Evolutionary conservation across 2,113 vertebrate genomes (phyloP).

Genomic region (Megalops atlanticus): DNA sequence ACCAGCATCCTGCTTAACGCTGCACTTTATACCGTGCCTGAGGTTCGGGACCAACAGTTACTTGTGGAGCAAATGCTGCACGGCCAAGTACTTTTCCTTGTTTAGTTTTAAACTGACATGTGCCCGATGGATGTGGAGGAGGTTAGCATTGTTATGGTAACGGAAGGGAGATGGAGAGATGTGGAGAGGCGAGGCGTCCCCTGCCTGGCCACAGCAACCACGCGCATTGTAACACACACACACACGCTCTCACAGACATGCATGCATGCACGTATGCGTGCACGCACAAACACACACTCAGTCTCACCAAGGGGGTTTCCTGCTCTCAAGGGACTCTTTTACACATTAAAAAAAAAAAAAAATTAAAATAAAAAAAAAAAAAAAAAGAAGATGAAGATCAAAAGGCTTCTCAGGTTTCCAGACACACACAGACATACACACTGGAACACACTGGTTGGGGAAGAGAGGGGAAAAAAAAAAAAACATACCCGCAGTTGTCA

Average conservation of each 20-base stretch:
- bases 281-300: conserved; percentile 17
- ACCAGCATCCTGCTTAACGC: neutral
- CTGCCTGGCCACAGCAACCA: conserved; percentile 32
- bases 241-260: neutral
- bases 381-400: conserved; percentile 23
- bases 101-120: neutral
- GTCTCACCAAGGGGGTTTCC: neutral
- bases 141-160: neutral
- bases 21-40: neutral
- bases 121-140: neutral
- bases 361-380: neutral
- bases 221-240: conserved; percentile 37
- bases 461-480: conserved; percentile 49
- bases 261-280: neutral
- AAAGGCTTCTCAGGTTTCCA: conserved; percentile 22
- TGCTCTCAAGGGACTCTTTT: neutral
- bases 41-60: neutral
- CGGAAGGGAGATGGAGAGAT: neutral
- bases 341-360: neutral
- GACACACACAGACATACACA: conserved; percentile 3
- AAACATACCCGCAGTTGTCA: conserved; percentile 48
- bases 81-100: neutral
- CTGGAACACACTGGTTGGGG: neutral
- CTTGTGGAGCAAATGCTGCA: neutral
- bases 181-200: neutral